phyloP scores from a whole-genome alignment of 2,113 vertebrate genomes.

The Tragelaphus imberbis region DNA sequence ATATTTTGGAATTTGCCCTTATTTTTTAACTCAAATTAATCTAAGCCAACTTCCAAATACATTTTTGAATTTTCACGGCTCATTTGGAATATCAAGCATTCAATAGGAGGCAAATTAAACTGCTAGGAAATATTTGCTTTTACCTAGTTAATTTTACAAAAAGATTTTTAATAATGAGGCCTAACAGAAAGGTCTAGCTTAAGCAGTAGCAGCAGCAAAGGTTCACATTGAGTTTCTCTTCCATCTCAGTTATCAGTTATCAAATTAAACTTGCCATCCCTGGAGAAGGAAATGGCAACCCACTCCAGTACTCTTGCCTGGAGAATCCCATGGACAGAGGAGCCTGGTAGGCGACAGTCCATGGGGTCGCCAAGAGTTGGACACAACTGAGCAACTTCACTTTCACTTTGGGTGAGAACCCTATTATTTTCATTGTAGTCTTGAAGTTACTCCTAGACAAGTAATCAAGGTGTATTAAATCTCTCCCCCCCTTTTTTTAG shows the following conservation, averaged over 20 bases:
- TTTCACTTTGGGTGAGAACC: neutral
- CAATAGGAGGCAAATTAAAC: neutral
- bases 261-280: neutral
- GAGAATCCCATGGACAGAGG: neutral
- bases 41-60: neutral
- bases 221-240: neutral
- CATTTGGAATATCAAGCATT: neutral
- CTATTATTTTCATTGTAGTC: neutral
- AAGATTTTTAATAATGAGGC: neutral
- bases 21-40: slow-evolving; percentile 26
- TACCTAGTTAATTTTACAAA: slow-evolving; percentile 1
- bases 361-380: rapidly evolving
- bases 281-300: neutral
- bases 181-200: neutral
- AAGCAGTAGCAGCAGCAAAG: neutral
- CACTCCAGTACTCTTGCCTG: neutral
- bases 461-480: neutral
- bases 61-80: slow-evolving; percentile 15
- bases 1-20: neutral
- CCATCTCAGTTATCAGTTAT: neutral
- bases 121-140: slow-evolving; percentile 1
- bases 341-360: neutral
- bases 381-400: neutral
- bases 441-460: neutral
- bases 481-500: rapidly evolving